These are phyloP conservation scores for Ochotona curzoniae DNA, from an alignment of 2,113 vertebrate species.

Conservation along the genomic window DNA sequence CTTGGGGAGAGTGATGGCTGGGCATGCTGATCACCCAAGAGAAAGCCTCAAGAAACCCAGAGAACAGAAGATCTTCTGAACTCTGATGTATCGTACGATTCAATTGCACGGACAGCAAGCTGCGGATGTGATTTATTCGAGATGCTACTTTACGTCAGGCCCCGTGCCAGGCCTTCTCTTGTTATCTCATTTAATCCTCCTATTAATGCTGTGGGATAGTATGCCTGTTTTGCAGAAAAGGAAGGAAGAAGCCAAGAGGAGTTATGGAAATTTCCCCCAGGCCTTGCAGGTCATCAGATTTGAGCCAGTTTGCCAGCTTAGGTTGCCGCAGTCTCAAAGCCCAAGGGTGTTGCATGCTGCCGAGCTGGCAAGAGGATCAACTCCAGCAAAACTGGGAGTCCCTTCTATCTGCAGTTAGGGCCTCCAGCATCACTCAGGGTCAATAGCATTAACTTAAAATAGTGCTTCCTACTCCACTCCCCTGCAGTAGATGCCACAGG, in stretches of 20 bases:
- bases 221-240: neutral
- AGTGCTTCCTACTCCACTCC: neutral
- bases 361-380: neutral
- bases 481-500: neutral
- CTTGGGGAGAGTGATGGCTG: neutral
- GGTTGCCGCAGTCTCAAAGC: neutral
- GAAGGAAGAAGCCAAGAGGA: slow-evolving; percentile 14
- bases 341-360: neutral
- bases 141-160: neutral
- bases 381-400: neutral
- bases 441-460: slow-evolving; percentile 6
- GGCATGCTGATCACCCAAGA: neutral
- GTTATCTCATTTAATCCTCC: neutral
- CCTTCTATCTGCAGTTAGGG: neutral
- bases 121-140: neutral
- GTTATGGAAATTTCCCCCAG: neutral
- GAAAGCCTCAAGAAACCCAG: neutral
- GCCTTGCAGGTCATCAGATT: neutral
- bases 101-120: neutral
- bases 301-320: neutral
- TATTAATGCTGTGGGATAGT: neutral
- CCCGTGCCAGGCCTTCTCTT: neutral
- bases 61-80: neutral
- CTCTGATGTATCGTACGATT: neutral
- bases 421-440: neutral